A percentile compares a stretch with the other conserved stretches of the same genome.
These are phyloP conservation scores for Meloidogyne floridensis DNA, from an alignment of 1,140 invertebrate species.

Conservation along the genomic window DNA sequence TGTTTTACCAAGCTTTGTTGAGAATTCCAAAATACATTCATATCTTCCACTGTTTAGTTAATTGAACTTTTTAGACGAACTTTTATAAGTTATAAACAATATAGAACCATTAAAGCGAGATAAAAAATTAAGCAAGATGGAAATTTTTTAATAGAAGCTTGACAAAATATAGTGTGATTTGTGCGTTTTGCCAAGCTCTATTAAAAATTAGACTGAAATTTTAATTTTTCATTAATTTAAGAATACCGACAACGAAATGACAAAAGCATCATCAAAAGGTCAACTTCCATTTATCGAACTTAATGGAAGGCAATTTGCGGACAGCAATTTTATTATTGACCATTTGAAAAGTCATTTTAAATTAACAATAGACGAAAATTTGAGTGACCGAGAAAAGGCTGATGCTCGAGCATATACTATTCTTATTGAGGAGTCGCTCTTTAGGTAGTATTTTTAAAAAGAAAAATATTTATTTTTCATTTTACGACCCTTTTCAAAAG, in stretches of 20 bases:
- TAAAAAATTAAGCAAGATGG: too few relatives aligned
- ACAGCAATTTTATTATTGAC: conserved; percentile 84
- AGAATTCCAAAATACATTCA: too few relatives aligned
- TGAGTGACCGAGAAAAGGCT: conserved; percentile 78
- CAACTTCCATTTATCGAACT: conserved; percentile 81
- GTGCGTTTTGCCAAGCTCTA: too few relatives aligned
- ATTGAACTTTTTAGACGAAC: too few relatives aligned
- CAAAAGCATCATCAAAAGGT: conserved; percentile 71
- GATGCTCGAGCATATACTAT: conserved; percentile 85
- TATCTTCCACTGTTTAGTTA: too few relatives aligned
- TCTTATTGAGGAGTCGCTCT: conserved; percentile 76
- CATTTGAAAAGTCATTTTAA: conserved; percentile 78
- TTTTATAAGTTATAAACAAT: too few relatives aligned
- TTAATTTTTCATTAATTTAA: background rate
- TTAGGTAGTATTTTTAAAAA: conserved; percentile 30
- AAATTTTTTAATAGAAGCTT: too few relatives aligned
- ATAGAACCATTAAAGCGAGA: too few relatives aligned
- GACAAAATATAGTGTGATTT: too few relatives aligned
- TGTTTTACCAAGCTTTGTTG: too few relatives aligned
- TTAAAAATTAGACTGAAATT: background rate
- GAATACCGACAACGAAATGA: background rate
- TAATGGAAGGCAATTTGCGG: conserved; percentile 89
- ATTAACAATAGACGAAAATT: conserved; percentile 78
- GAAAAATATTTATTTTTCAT: too few relatives aligned
- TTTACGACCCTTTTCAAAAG: too few relatives aligned